A percentile compares a stretch with the other conserved stretches of the same genome.
Conservation (phyloP, 2,113 vertebrate genomes). For the Corydoras sp. region DNA sequence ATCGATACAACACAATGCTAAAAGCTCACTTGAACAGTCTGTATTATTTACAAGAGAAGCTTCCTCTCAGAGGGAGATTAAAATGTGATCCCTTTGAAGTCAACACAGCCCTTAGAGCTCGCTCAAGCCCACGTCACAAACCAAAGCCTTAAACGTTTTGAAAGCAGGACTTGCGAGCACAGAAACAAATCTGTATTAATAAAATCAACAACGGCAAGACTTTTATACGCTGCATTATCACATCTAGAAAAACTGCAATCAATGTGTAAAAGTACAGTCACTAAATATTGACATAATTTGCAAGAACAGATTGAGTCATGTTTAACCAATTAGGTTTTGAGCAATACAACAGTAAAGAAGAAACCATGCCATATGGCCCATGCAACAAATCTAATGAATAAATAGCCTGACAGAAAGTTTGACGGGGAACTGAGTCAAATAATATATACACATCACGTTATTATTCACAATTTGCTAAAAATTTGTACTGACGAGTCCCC, state of each 20-base stretch:
- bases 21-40: slow-evolving; percentile 17
- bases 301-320: background rate
- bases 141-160: slow-evolving; percentile 24
- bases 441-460: slow-evolving; percentile 10
- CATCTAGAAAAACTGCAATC: background rate
- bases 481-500: slow-evolving; percentile 11
- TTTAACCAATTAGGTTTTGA: background rate
- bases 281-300: slow-evolving; percentile 16
- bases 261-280: background rate
- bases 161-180: slow-evolving; percentile 5
- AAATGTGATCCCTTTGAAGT: slow-evolving; percentile 35
- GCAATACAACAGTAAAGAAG: background rate
- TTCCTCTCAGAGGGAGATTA: slow-evolving; percentile 31
- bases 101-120: slow-evolving; percentile 27
- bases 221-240: background rate
- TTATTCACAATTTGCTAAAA: slow-evolving; percentile 19
- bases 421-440: slow-evolving; percentile 25
- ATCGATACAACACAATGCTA: slow-evolving; percentile 12
- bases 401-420: background rate
- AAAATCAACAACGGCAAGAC: background rate
- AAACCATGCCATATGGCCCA: background rate
- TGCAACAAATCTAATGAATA: background rate
- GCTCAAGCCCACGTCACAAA: slow-evolving; percentile 15
- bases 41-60: slow-evolving; percentile 35
- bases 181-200: background rate